Evolutionary conservation across 2,797 vertebrate genomes (phyloP), one percentile per base, ranked within the genome.

Genomic region (Diglossa cyanea): DNA sequence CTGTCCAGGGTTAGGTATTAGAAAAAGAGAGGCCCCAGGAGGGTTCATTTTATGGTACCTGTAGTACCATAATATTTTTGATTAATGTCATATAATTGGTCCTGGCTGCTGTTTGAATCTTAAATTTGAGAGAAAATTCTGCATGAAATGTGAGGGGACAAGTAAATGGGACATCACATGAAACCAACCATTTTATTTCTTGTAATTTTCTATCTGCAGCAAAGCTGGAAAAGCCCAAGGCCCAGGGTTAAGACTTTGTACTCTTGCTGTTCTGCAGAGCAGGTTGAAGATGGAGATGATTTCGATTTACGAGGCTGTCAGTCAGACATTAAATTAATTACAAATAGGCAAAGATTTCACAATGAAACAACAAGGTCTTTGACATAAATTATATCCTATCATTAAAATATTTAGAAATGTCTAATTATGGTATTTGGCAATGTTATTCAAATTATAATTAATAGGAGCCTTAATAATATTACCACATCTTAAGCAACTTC

Each of bases 341-440:
- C 70, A 88, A 94, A 95, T 88, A 96, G 71, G 82, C 54, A 84
- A 26, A 94, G 94, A 96, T 84, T 93, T 95, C 66, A 73, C 78
- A 57, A 37, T 48, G 92, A 96, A 97, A 94, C 54, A 97, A 85
- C 39, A 93, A 80, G 71, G 55, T 85, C 82, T 96, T 72, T 96
- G 86, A 94, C 90, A 91, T 92, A 85, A 95, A 85, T 93, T 94
- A 77, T 55, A 83, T 97, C 92, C 68, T 88, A 86, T 60, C 92
- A 86, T 92, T 51, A 90, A 94, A 96, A 95, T 96, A 95, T 92
- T 95, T 94, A 86, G 60, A 48, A 91, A 89, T 90, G 76, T 73
- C 30, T 92, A 93, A 96, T 96, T 95, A 96, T 77, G 60, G 65
- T 71, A 88, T 94, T 95, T 76, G 86, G 75, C 58, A 28, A 19